Base-by-base conservation (phyloP, 2,888 invertebrate genomes). In the Ochropleura plecta region DNA sequence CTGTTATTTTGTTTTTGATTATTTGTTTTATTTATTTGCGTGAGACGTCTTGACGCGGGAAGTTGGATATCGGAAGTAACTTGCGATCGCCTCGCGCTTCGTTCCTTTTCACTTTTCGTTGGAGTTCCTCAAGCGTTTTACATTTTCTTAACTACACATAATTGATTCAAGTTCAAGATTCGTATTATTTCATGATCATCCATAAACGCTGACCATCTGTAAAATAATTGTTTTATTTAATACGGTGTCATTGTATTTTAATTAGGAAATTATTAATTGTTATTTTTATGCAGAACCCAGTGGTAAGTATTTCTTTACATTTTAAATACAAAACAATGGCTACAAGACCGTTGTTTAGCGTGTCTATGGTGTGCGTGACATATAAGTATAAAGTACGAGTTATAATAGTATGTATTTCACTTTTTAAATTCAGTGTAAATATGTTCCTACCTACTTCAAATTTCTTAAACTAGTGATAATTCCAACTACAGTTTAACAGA, bases 61-160 rank as follows among this genome's bases (percentile, higher is more conserved):
- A 91, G 91, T 87, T 81, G 81, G 87, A 87, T 90, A 92, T 94
- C 94, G 95, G 95, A 96, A 95, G 95, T 95, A 94, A 93, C 86
- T 88, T 89, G 86, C 84, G 87, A 73, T 79, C 84, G 89, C 86
- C 79, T 84, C 83, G 86, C 84, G 82, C 86, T 83, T 84, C 90
- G 91, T 91, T 90, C 88, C 93, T 94, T 95, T 95, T 96, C 95
- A 95, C 96, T 96, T 95, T 96, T 88, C 77, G 86, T 86, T 85
- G 62, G 86, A 79, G 89, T 75, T 88, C 89, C 85, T 55, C 79
- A 63, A 67, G 78, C 48, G 48, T 77, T 76, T 87, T 87, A 87
- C 89, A 89, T 89, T 89, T 90, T 89, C 84, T 82, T 77, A 79
- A 63, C 67, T 16, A 59, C 66, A 71, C 48, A 44, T 76, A 69